Evolutionary conservation across 1,140 invertebrate species (phyloP), one percentile per base, ranked within the genome.

Genomic region (Wasmannia auropunctata): DNA sequence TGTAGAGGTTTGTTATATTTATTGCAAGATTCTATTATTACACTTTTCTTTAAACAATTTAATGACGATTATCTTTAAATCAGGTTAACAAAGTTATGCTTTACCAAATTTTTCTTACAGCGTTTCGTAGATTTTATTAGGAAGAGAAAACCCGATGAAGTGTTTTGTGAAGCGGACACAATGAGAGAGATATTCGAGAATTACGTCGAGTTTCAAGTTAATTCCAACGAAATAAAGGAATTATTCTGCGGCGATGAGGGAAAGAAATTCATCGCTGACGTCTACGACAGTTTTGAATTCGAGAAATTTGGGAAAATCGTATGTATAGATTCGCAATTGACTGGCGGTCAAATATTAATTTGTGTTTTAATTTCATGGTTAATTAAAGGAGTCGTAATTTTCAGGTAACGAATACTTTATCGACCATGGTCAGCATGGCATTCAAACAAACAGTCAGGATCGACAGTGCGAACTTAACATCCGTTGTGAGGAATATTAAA

Each of bases 201-300:
- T 34, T 94, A 94, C 3, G 91, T 90, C 81, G 85, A 93, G 37
- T 94, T 95, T 40, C 83, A 80, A 62, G 85, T 83, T 54, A 87
- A 92, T 81, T 81, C 89, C 8, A 54, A 79, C 0, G 81, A 90
- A 60, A 69, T 93, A 67, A 94, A 94, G 58, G 91, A 91, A 11
- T 91, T 95, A 37, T 77, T 96, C 28, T 96, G 96, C 87, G 95
- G 93, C 10, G 92, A 95, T 31, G 88, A 92, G 0, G 96, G 96
- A 92, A 96, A 95, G 65, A 91, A 93, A 40, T 96, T 96, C 40
- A 90, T 96, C 10, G 85, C 89, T 0, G 96, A 96, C 60, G 86
- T 96, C n/a, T 95, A 96, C 25, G 77, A 93, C 8, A 93, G 92
- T n/a, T 95, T 96, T 79, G 95, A 96, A 16, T 93, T 96, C 4